Evolutionary conservation across 2,113 vertebrate genomes (phyloP).

Genomic region (Tyto alba): DNA sequence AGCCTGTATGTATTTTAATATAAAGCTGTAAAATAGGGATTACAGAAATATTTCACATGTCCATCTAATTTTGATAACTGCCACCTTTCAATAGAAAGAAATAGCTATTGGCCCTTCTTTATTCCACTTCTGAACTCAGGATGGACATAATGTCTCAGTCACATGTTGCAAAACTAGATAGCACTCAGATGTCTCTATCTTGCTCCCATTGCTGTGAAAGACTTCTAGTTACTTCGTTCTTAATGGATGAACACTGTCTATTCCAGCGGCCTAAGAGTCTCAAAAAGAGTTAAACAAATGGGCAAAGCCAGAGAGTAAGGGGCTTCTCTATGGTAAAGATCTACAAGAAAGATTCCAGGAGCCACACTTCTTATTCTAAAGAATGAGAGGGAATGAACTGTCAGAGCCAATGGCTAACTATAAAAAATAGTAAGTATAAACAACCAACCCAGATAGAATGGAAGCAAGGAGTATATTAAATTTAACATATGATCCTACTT

Average conservation of each 20-base stretch:
- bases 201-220: background rate
- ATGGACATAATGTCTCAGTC: background rate
- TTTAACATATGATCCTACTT: background rate
- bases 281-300: background rate
- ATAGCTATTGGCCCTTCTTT: background rate
- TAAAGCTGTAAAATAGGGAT: background rate
- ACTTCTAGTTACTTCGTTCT: background rate
- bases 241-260: background rate
- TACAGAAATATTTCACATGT: background rate
- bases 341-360: background rate
- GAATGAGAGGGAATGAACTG: background rate
- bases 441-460: background rate
- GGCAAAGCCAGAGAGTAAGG: background rate
- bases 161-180: background rate
- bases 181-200: background rate
- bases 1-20: background rate
- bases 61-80: background rate
- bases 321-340: background rate
- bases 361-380: background rate
- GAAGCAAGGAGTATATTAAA: background rate
- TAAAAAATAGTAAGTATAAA: background rate
- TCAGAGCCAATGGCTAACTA: background rate
- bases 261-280: background rate
- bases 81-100: background rate
- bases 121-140: background rate